These are phyloP conservation scores for Callionymus lyra DNA, from an alignment of 2,113 vertebrate genomes.

Conservation along the genomic window DNA sequence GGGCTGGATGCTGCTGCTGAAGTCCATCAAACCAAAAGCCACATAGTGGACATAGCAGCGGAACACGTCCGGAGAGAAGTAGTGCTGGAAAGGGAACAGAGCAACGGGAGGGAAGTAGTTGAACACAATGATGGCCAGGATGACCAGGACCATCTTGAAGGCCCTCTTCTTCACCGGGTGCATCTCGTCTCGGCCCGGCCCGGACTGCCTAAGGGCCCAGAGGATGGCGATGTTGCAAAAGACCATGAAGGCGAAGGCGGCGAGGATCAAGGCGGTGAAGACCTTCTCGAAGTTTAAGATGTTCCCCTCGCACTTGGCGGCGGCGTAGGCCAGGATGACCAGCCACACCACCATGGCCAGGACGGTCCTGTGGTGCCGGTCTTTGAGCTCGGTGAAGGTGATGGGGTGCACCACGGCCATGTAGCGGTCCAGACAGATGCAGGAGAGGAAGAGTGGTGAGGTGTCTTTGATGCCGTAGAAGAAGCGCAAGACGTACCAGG, in stretches of 20 bases:
- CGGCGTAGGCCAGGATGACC: constrained; percentile 50
- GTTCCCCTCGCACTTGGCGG: constrained; percentile 43
- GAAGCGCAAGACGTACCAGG: constrained; percentile 60
- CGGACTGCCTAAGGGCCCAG: constrained; percentile 42
- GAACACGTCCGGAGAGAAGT: constrained; percentile 51
- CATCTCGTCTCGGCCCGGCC: constrained; percentile 56
- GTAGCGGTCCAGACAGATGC: constrained; percentile 70
- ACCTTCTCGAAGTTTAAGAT: constrained; percentile 51
- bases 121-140: constrained; percentile 64
- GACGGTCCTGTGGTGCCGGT: constrained; percentile 37
- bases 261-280: constrained; percentile 61
- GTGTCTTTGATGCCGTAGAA: constrained; percentile 66
- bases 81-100: constrained; percentile 60
- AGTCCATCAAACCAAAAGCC: constrained; percentile 64
- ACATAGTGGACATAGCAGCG: constrained; percentile 57
- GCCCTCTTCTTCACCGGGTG: constrained; percentile 69
- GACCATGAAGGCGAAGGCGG: constrained; percentile 58
- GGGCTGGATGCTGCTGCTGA: constrained; percentile 70
- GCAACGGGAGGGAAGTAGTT: constrained; percentile 68
- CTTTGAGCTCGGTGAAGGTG: constrained; percentile 59
- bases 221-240: constrained; percentile 65
- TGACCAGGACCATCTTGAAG: constrained; percentile 68
- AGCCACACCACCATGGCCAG: constrained; percentile 49
- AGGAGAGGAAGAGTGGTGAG: constrained; percentile 62
- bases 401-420: constrained; percentile 66